Evolutionary conservation across 1,140 invertebrate genomes (phyloP), one percentile per base, ranked within the genome.

Genomic region (Drosophila equinoxialis): DNA sequence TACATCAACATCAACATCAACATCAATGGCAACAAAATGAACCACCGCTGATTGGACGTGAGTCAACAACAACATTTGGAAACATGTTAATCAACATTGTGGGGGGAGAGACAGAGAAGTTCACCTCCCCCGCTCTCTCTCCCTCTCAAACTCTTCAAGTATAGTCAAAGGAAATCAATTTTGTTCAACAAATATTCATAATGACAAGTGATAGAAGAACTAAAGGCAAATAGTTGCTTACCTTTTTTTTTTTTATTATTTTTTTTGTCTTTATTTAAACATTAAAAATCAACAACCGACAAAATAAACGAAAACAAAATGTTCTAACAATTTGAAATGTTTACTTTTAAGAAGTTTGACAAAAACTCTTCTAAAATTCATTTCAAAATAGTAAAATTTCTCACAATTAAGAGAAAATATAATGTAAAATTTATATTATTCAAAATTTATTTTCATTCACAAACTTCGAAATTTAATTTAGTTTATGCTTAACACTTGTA

Each of bases 161-260:
- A 62, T 62, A 62, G 60, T 62, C 60, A 62, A 62, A 62, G 60
- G 60, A 62, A 62, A 62, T 62, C 60, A 62, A 62, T 42, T 62
- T 51, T 51, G 45, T 51, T 23, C 35, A 62, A 62, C 60, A 30
- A 62, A 41, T 45, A 62, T 62, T 62, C 17, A 42, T 62, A 62
- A 62, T 62, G 60, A 59, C 57, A 37, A 59, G 10, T 20, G 33
- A 59, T 20, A 33, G 14, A 3, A 37, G 30, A 33, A 59, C 11
- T 23, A 23, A 23, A 51, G 45, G 45, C 17, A 51, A 51, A 51
- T 51, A 23, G 45, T 51, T 51, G 45, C 45, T 20, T 39, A 39
- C 37, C 37, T n/a, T 23, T 23, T 11, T 6, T 20, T 51, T 48
- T 48, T 3, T 11, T 23, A 3, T 23, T 10, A 13, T 39, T 51